A percentile compares a stretch with the other conserved stretches of the same genome.
These are phyloP conservation scores for Chaenogobius annularis DNA, from an alignment of 2,113 vertebrate genomes.

Conservation along the genomic window DNA sequence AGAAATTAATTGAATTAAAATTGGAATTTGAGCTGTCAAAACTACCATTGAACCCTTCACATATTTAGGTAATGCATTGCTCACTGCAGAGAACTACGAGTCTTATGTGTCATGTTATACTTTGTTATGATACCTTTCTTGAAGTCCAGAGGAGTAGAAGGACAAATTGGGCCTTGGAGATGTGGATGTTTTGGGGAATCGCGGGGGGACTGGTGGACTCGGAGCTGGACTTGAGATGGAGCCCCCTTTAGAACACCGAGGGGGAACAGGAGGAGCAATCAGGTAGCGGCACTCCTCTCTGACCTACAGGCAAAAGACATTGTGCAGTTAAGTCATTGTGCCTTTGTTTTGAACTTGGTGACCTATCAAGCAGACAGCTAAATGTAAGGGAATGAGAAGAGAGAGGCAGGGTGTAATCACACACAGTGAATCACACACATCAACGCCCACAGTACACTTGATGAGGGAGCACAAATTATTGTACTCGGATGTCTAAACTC, in stretches of 20 bases:
- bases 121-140: conserved; percentile 81
- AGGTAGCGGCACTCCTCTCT: conserved; percentile 95
- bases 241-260: conserved; percentile 81
- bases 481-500: conserved; percentile 23
- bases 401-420: conserved; percentile 60
- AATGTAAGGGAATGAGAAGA: conserved; percentile 59
- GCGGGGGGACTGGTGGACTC: conserved; percentile 84
- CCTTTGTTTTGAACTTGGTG: conserved; percentile 24
- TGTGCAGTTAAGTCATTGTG: not conserved
- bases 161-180: conserved; percentile 86
- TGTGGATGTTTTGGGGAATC: conserved; percentile 80
- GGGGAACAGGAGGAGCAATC: conserved; percentile 91
- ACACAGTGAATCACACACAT: conserved; percentile 24
- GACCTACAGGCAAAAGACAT: conserved; percentile 78
- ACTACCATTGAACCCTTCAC: no score
- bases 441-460: conserved; percentile 37
- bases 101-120: no score
- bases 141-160: conserved; percentile 93
- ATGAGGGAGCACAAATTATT: conserved; percentile 9
- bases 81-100: no score
- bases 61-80: no score
- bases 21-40: not conserved
- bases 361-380: conserved; percentile 61
- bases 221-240: conserved; percentile 70
- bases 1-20: not conserved